Evolutionary conservation across 1,140 invertebrate genomes (phyloP).

Genomic region (Steinernema khuongi): DNA sequence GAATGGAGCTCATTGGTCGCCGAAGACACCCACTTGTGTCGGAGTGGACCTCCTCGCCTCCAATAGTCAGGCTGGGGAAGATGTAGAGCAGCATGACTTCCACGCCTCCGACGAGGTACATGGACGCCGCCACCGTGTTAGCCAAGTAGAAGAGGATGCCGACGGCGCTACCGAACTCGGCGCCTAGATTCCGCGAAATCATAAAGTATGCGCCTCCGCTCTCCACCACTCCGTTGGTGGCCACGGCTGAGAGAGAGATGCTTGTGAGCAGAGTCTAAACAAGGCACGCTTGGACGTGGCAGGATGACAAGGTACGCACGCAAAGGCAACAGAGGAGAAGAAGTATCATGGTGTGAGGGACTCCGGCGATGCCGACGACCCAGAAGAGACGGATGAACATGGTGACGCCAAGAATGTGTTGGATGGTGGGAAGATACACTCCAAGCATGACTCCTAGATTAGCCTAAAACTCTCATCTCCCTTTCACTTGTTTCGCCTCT

Average conservation of each 20-base stretch:
- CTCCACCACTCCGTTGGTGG: slow-evolving; percentile 91
- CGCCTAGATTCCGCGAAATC: slow-evolving; percentile 86
- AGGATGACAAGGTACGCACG: slow-evolving; percentile 41
- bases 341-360: slow-evolving; percentile 84
- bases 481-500: slow-evolving; percentile 37
- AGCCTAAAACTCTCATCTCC: slow-evolving; percentile 36
- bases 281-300: background rate
- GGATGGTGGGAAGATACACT: slow-evolving; percentile 94
- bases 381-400: slow-evolving; percentile 59
- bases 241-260: slow-evolving; percentile 97
- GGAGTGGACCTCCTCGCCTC: slow-evolving; percentile 59
- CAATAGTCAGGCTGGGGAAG: slow-evolving; percentile 60
- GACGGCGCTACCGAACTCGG: slow-evolving; percentile 95
- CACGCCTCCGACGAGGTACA: slow-evolving; percentile 93
- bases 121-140: slow-evolving; percentile 93
- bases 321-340: slow-evolving; percentile 80
- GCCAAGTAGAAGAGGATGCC: slow-evolving; percentile 97
- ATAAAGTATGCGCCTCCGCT: slow-evolving; percentile 94
- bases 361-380: slow-evolving; percentile 68
- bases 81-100: slow-evolving; percentile 80
- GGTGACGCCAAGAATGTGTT: slow-evolving; percentile 68
- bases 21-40: slow-evolving; percentile 45
- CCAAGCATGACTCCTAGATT: slow-evolving; percentile 88
- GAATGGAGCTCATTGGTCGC: background rate
- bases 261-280: slow-evolving; percentile 85